Conservation (phyloP, 2,888 invertebrate genomes). For the Oscheius sp. region DNA sequence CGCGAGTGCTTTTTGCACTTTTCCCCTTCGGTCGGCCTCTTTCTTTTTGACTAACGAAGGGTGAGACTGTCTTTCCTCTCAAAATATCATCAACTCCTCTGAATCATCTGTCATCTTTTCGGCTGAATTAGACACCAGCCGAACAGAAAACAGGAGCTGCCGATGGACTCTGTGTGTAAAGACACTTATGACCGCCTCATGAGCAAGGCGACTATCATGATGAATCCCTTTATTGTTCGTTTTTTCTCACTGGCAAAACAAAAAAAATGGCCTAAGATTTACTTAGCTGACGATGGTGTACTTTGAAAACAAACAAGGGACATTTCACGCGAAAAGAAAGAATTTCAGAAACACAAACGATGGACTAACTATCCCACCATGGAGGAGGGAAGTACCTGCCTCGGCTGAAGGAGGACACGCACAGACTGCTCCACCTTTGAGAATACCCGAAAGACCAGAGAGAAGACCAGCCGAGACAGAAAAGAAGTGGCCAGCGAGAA, state of each 20-base stretch:
- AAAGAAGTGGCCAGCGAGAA: not conserved
- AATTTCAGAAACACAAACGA: not conserved
- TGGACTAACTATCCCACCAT: not conserved
- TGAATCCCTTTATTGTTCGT: not conserved
- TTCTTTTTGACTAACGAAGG: not conserved
- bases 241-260: not conserved
- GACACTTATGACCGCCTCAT: slow-evolving; percentile 22
- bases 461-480: not conserved
- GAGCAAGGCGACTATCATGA: not conserved
- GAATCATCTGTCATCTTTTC: slow-evolving; percentile 1
- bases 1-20: slow-evolving; percentile 13
- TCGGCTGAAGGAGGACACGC: too few relatives aligned
- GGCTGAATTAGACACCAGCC: not conserved
- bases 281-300: not conserved
- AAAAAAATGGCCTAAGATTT: too few relatives aligned
- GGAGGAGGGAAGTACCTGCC: slow-evolving; percentile 14
- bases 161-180: too few relatives aligned
- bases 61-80: not conserved
- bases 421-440: not conserved
- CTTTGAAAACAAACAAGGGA: not conserved
- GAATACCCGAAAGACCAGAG: not conserved
- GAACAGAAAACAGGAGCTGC: slow-evolving; percentile 16
- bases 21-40: not conserved
- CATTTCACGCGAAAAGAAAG: not conserved
- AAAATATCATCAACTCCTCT: not conserved